Evolutionary conservation across 1,140 invertebrate species (phyloP).

Genomic region (Hormaphis cornu): DNA sequence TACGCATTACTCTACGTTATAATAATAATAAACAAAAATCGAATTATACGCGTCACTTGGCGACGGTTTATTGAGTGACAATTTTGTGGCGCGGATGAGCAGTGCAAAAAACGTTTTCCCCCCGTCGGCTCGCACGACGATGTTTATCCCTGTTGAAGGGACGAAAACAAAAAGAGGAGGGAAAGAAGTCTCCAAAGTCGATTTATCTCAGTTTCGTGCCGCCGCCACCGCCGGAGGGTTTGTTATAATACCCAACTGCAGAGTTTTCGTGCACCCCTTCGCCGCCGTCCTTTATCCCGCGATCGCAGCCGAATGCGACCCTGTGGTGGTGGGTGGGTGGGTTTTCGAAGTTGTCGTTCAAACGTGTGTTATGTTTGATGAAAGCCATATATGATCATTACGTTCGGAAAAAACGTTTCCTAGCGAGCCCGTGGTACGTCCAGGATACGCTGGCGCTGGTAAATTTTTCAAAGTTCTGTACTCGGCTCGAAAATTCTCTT

Average conservation of each 20-base stretch:
- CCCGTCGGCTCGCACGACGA: neutral
- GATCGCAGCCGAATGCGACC: neutral
- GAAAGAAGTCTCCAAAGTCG: slow-evolving; percentile 9
- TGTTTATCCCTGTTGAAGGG: neutral
- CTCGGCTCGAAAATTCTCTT: too few relatives aligned
- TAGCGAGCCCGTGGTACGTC: too few relatives aligned
- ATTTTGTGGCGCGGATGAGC: neutral
- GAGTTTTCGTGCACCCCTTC: neutral
- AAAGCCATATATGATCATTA: slow-evolving; percentile 19
- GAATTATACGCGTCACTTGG: slow-evolving; percentile 22
- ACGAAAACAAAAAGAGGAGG: neutral
- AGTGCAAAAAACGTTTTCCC: slow-evolving; percentile 23
- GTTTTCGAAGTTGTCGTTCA: neutral
- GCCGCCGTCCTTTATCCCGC: neutral
- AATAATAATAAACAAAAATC: slow-evolving; percentile 31
- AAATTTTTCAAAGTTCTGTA: too few relatives aligned
- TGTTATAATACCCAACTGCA: slow-evolving; percentile 5
- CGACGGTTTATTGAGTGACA: slow-evolving; percentile 22
- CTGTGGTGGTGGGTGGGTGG: too few relatives aligned
- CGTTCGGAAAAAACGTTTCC: slow-evolving; percentile 20
- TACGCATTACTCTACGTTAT: neutral
- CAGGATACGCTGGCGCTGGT: too few relatives aligned
- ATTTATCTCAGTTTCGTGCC: slow-evolving; percentile 29
- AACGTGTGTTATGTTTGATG: neutral
- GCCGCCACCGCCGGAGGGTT: neutral